phyloP scores from a whole-genome alignment of 1,140 invertebrate species.

The Doryteuthis pealeii region DNA sequence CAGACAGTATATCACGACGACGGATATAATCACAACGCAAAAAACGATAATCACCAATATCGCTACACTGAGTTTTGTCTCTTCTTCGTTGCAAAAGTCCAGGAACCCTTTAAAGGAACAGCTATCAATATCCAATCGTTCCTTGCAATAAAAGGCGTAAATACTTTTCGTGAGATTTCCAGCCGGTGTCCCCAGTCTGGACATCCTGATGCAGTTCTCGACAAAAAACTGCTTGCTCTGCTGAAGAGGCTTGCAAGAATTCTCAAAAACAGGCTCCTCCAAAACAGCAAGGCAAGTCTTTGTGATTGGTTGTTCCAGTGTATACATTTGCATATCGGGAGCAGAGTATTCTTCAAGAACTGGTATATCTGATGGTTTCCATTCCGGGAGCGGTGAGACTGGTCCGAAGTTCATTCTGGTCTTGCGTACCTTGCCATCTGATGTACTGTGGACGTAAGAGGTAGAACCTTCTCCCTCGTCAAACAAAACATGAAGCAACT shows the following conservation, averaged over 20 bases:
- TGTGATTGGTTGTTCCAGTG: constrained; percentile 3
- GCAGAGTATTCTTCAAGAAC: constrained; percentile 19
- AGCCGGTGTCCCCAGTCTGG: not conserved
- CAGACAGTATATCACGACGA: too few species aligned
- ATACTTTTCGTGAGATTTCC: constrained; percentile 16
- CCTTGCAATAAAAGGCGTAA: constrained; percentile 36
- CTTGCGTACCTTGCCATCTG: not conserved
- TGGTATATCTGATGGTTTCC: constrained; percentile 34
- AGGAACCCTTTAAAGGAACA: constrained; percentile 32
- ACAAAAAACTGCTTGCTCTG: constrained; percentile 27
- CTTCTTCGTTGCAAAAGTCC: constrained; percentile 30
- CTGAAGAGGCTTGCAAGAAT: constrained; percentile 25
- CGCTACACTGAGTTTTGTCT: not conserved
- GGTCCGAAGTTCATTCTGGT: not conserved
- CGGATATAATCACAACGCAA: too few species aligned
- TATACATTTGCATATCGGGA: constrained; percentile 10
- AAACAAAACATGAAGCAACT: constrained; percentile 22
- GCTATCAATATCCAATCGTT: constrained; percentile 25
- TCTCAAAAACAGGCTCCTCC: constrained; percentile 17
- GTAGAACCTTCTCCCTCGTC: constrained; percentile 27
- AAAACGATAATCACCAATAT: too few species aligned
- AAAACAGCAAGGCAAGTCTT: constrained; percentile 23
- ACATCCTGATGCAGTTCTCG: constrained; percentile 30
- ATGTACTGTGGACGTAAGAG: not conserved
- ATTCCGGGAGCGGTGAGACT: constrained; percentile 14